Evolutionary conservation across 2,797 vertebrate species (phyloP).

Genomic region (Oreochromis grahami): DNA sequence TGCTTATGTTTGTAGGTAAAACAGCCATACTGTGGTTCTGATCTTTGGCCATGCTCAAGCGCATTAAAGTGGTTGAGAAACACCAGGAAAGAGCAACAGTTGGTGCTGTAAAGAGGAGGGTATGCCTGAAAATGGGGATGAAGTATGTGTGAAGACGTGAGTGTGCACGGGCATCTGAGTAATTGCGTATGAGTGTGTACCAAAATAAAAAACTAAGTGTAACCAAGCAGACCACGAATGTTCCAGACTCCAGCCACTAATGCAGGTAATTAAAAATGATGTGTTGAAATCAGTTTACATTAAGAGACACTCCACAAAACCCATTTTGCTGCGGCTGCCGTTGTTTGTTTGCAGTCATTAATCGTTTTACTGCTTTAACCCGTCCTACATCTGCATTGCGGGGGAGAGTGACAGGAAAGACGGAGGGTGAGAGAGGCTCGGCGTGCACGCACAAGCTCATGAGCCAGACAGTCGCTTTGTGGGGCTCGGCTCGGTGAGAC

Average conservation of each 20-base stretch:
- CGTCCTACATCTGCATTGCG: not conserved
- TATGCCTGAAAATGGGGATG: not conserved
- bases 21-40: slow-evolving; percentile 5
- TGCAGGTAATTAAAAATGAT: slow-evolving; percentile 12
- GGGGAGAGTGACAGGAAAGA: not conserved
- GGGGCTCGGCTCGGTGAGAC: not conserved
- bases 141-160: slow-evolving; percentile 15
- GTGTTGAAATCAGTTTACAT: slow-evolving; percentile 26
- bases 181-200: not conserved
- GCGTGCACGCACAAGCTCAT: not conserved
- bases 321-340: not conserved
- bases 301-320: slow-evolving; percentile 12
- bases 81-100: not conserved
- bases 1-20: not conserved
- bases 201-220: not conserved
- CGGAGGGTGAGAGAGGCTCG: not conserved
- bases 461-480: not conserved
- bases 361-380: slow-evolving; percentile 13
- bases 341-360: slow-evolving; percentile 32
- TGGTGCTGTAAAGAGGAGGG: not conserved
- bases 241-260: not conserved
- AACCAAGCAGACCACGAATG: slow-evolving; percentile 17
- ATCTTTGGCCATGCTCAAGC: not conserved
- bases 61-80: not conserved
- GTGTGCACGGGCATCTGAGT: not conserved